These are phyloP conservation scores for Polyergus mexicanus DNA, from an alignment of 1,140 invertebrate genomes.

Conservation along the genomic window DNA sequence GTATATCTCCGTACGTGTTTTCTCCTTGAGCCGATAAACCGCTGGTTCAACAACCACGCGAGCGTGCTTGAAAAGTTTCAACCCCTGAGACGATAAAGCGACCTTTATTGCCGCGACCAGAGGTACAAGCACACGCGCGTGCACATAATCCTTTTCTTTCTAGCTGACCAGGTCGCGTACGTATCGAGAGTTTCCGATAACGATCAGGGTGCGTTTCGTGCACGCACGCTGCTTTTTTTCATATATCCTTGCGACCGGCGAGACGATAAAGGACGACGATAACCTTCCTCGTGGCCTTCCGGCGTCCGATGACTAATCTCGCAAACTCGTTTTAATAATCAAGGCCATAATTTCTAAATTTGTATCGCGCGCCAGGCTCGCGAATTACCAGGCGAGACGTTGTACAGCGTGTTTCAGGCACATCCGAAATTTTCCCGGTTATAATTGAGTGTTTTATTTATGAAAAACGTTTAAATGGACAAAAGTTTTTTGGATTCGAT, in stretches of 20 bases:
- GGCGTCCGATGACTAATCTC: conserved; percentile 35
- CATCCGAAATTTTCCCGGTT: neutral
- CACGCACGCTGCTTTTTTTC: conserved; percentile 21
- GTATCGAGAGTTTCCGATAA: conserved; percentile 60
- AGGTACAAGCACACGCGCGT: conserved; percentile 53
- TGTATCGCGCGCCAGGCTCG: neutral
- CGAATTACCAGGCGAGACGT: conserved; percentile 1
- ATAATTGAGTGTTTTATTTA: neutral
- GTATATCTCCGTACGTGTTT: conserved; percentile 50
- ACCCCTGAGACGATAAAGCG: conserved; percentile 69
- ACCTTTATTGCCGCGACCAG: conserved; percentile 65
- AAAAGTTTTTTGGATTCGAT: neutral
- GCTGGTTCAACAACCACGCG: conserved; percentile 72
- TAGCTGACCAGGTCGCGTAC: neutral
- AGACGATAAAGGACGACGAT: conserved; percentile 54
- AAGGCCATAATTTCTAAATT: conserved; percentile 40
- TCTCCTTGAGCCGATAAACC: conserved; percentile 67
- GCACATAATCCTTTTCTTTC: conserved; percentile 24
- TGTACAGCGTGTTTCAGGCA: neutral
- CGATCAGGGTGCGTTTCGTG: conserved; percentile 39
- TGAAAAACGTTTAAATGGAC: neutral
- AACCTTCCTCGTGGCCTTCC: conserved; percentile 36
- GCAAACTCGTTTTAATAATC: conserved; percentile 50
- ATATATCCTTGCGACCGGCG: neutral
- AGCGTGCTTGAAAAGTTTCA: conserved; percentile 67